phyloP scores from a whole-genome alignment of 2,113 vertebrate genomes.

The Neogale vison region DNA sequence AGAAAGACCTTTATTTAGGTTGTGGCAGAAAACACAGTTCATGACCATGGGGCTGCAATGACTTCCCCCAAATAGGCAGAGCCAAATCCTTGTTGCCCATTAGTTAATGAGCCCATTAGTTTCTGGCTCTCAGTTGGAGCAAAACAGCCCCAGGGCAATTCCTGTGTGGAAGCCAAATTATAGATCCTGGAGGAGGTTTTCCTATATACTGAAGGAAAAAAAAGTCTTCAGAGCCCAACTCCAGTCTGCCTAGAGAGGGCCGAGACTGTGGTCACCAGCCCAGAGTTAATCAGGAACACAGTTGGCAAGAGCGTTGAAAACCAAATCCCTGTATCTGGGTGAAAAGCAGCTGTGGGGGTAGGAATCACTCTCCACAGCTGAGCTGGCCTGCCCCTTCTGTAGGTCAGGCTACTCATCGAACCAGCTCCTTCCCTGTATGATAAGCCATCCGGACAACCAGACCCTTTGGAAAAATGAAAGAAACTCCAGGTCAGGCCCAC shows the following conservation, averaged over 20 bases:
- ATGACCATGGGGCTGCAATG: not conserved
- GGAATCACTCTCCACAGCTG: not conserved
- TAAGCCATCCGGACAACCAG: not conserved
- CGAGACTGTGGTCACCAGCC: constrained; percentile 52
- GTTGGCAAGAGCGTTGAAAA: constrained; percentile 31
- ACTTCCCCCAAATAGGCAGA: constrained; percentile 28
- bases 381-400: not conserved
- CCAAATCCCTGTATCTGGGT: not conserved
- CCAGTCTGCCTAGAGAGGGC: constrained; percentile 18
- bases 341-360: not conserved
- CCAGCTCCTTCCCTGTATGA: not conserved
- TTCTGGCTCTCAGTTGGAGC: constrained; percentile 71
- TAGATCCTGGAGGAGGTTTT: constrained; percentile 67
- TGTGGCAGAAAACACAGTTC: not conserved
- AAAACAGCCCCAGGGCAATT: constrained; percentile 67
- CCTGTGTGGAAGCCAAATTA: constrained; percentile 61
- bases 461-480: not conserved
- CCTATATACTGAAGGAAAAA: not conserved
- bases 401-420: not conserved
- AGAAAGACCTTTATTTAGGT: not conserved
- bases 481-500: not conserved
- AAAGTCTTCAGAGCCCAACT: constrained; percentile 17
- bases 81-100: constrained; percentile 46
- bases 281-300: constrained; percentile 46
- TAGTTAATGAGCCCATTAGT: constrained; percentile 73